A percentile compares a stretch with the other conserved stretches of the same genome.
Conservation (phyloP, 2,888 invertebrate genomes). For the Dolichomitus sp. region DNA sequence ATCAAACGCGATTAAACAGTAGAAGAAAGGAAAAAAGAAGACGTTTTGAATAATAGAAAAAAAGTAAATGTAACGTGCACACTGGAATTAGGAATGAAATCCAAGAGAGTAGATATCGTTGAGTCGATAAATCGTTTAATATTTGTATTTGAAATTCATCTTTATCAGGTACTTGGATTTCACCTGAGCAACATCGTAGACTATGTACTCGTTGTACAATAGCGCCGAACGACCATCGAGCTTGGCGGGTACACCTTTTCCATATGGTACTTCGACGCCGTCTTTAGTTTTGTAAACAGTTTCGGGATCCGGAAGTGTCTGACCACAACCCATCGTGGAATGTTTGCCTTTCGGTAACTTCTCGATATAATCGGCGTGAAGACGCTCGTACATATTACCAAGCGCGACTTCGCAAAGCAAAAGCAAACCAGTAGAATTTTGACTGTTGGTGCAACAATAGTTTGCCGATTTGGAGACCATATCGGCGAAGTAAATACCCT, state of each 20-base stretch:
- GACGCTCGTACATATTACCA: slow-evolving; percentile 95
- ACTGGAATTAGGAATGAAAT: slow-evolving; percentile 29
- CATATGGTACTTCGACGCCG: slow-evolving; percentile 93
- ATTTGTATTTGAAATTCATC: slow-evolving; percentile 94
- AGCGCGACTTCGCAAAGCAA: slow-evolving; percentile 98
- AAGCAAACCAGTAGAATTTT: slow-evolving; percentile 93
- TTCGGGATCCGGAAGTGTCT: slow-evolving; percentile 93
- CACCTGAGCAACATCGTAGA: slow-evolving; percentile 98
- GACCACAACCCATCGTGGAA: slow-evolving; percentile 95
- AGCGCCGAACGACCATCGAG: slow-evolving; percentile 87
- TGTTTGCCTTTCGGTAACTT: slow-evolving; percentile 94
- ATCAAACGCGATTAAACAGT: not conserved
- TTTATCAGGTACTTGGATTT: slow-evolving; percentile 96
- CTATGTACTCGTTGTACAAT: slow-evolving; percentile 98
- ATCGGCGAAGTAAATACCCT: slow-evolving; percentile 96
- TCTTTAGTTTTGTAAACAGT: slow-evolving; percentile 88
- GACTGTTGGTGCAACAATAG: slow-evolving; percentile 93
- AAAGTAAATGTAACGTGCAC: not conserved
- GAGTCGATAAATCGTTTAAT: slow-evolving; percentile 79
- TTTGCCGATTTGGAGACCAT: slow-evolving; percentile 99
- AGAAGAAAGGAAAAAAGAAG: not conserved
- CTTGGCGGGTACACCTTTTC: slow-evolving; percentile 88
- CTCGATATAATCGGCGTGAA: slow-evolving; percentile 90
- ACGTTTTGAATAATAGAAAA: not conserved
- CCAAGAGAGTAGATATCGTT: not conserved